A percentile compares a stretch with the other conserved stretches of the same genome.
Conservation (phyloP, 2,888 invertebrate species). For the Abscondita cerata region DNA sequence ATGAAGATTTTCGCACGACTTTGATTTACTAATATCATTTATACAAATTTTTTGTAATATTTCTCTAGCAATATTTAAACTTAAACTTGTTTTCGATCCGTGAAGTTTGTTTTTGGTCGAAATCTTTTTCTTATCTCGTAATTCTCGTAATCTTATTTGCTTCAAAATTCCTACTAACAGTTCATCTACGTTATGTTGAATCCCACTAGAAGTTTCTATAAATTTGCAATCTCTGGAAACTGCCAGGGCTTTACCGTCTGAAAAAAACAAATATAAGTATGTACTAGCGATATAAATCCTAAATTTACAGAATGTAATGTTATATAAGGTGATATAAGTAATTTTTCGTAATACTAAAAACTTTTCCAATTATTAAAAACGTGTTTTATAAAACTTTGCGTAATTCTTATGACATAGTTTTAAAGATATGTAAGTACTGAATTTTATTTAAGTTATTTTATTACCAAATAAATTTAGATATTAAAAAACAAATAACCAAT, state of each 20-base stretch:
- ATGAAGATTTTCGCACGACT: slow-evolving; percentile 87
- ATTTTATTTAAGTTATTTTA: no score
- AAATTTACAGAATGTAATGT: no score
- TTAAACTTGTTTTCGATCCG: slow-evolving; percentile 81
- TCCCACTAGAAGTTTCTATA: slow-evolving; percentile 94
- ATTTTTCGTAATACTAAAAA: no score
- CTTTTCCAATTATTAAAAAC: no score
- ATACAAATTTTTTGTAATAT: slow-evolving; percentile 85
- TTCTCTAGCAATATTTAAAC: slow-evolving; percentile 81
- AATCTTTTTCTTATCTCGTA: slow-evolving; percentile 71
- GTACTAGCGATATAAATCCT: no score
- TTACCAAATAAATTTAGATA: no score
- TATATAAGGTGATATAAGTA: no score
- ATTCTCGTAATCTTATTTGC: slow-evolving; percentile 83
- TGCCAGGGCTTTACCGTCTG: slow-evolving; percentile 93
- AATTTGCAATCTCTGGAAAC: slow-evolving; percentile 90
- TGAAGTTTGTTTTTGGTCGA: slow-evolving; percentile 65
- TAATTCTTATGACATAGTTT: no score
- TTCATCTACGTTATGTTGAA: slow-evolving; percentile 97
- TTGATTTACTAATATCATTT: slow-evolving; percentile 83
- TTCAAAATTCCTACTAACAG: slow-evolving; percentile 91
- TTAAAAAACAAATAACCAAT: no score
- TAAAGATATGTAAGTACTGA: no score
- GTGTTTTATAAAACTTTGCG: no score
- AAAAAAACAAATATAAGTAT: slow-evolving; percentile 38